Conservation (phyloP, 92 coral and sea anemone species). For the Blastomussa wellsi region DNA sequence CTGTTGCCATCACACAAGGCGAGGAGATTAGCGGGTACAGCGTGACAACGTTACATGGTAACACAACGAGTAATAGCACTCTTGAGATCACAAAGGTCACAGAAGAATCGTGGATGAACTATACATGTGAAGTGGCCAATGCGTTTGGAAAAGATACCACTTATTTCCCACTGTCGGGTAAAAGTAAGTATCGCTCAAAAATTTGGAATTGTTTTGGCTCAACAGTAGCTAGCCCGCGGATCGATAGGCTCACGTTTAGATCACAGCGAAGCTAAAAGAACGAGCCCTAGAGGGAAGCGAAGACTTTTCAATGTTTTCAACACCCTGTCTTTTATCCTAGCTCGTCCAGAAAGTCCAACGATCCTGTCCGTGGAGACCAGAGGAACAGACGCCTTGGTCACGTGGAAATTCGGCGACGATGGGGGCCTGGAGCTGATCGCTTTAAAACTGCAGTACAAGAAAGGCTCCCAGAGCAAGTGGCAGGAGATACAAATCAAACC, state of each 20-base stretch:
- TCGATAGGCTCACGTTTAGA: too few species aligned
- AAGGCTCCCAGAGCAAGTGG: slow-evolving; percentile 56
- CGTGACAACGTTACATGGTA: slow-evolving; percentile 53
- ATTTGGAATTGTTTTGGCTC: too few species aligned
- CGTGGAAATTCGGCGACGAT: slow-evolving; percentile 78
- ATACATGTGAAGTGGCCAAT: slow-evolving; percentile 65
- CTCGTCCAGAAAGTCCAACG: slow-evolving; percentile 77
- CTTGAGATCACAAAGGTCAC: slow-evolving; percentile 69
- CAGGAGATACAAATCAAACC: slow-evolving; percentile 66
- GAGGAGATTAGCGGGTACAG: slow-evolving; percentile 67
- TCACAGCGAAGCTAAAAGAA: too few species aligned
- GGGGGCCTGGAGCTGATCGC: slow-evolving; percentile 81
- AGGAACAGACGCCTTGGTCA: slow-evolving; percentile 51
- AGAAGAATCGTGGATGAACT: slow-evolving; percentile 58
- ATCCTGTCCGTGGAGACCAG: slow-evolving; percentile 65
- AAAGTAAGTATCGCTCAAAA: slow-evolving; percentile 65
- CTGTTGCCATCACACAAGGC: slow-evolving; percentile 55
- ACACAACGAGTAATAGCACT: slow-evolving; percentile 69
- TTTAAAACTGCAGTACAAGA: slow-evolving; percentile 78
- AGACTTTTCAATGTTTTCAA: neutral
- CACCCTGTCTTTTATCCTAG: slow-evolving; percentile 31
- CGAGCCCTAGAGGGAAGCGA: too few species aligned
- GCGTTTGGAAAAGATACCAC: slow-evolving; percentile 42
- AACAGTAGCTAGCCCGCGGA: too few species aligned
- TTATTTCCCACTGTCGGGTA: slow-evolving; percentile 52